These are phyloP conservation scores for Decapterus maruadsi DNA, from an alignment of 2,797 vertebrate species.

Conservation along the genomic window DNA sequence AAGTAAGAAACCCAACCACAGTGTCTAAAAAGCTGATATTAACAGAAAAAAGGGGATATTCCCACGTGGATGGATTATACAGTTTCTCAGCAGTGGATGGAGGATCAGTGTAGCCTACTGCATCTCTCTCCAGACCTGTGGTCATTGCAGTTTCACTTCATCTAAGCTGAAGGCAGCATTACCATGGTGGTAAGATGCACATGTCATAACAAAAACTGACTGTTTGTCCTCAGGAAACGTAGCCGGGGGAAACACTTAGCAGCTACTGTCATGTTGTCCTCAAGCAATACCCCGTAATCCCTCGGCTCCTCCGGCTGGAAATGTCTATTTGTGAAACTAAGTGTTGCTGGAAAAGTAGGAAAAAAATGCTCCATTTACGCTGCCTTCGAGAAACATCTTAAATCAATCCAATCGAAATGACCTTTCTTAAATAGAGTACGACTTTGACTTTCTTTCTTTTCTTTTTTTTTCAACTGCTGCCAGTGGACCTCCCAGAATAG, in stretches of 20 bases:
- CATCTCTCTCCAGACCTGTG: slow-evolving; percentile 60
- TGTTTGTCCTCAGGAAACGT: slow-evolving; percentile 34
- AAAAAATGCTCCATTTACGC: slow-evolving; percentile 15
- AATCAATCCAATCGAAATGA: slow-evolving; percentile 12
- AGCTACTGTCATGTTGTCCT: slow-evolving; percentile 47
- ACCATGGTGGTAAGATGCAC: slow-evolving; percentile 30
- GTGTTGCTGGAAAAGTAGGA: slow-evolving; percentile 16
- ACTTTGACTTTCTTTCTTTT: background rate
- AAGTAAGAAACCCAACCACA: slow-evolving; percentile 46
- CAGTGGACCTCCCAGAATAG: slow-evolving; percentile 67
- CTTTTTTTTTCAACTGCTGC: slow-evolving; percentile 39
- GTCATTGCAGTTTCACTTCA: slow-evolving; percentile 56
- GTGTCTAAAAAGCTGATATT: slow-evolving; percentile 35
- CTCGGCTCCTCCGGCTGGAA: slow-evolving; percentile 19
- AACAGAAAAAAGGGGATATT: slow-evolving; percentile 34
- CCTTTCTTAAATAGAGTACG: slow-evolving; percentile 19
- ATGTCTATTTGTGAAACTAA: slow-evolving; percentile 6
- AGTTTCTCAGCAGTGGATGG: slow-evolving; percentile 41
- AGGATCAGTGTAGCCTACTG: slow-evolving; percentile 49
- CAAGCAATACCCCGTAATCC: slow-evolving; percentile 39
- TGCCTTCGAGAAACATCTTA: slow-evolving; percentile 13
- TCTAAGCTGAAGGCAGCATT: slow-evolving; percentile 42
- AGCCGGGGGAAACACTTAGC: slow-evolving; percentile 23
- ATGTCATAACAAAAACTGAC: slow-evolving; percentile 25
- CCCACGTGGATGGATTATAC: slow-evolving; percentile 47